phyloP scores from a whole-genome alignment of 1,140 invertebrate species.

The Theocolax elegans region DNA sequence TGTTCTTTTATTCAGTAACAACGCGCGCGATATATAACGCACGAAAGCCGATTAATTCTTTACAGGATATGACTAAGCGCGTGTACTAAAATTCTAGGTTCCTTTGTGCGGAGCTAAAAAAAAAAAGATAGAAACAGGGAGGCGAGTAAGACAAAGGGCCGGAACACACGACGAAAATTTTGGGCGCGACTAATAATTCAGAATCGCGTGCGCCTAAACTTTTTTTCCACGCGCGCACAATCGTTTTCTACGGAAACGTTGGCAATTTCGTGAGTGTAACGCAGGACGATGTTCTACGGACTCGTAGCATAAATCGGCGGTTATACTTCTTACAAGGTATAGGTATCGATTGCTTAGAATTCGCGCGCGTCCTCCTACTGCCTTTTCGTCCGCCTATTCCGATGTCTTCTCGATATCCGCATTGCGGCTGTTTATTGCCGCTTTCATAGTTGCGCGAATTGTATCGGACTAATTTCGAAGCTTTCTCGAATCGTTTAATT shows the following conservation, averaged over 20 bases:
- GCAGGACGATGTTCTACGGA: too few relatives aligned
- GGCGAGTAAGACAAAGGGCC: not conserved
- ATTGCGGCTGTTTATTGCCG: slow-evolving; percentile 1
- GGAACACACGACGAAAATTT: slow-evolving; percentile 1
- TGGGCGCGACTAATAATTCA: slow-evolving; percentile 21
- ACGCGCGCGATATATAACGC: not conserved
- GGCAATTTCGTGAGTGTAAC: slow-evolving; percentile 25
- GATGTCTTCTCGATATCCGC: slow-evolving; percentile 14
- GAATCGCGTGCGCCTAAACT: slow-evolving; percentile 10
- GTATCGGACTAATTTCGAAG: too few relatives aligned
- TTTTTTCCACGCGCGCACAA: not conserved
- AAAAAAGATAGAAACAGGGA: not conserved
- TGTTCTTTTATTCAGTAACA: not conserved
- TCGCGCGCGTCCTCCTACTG: not conserved
- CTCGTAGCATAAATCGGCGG: too few relatives aligned
- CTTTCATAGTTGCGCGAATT: too few relatives aligned
- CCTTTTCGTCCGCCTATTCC: not conserved
- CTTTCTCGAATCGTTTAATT: too few relatives aligned
- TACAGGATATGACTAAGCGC: slow-evolving; percentile 29
- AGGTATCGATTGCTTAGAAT: slow-evolving; percentile 26
- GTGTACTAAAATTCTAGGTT: not conserved
- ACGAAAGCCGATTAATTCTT: slow-evolving; percentile 36
- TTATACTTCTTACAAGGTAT: too few relatives aligned
- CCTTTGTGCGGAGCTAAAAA: not conserved
- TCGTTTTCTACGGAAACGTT: slow-evolving; percentile 14